phyloP scores from a whole-genome alignment of 2,888 invertebrate species.

The Melinaea menophilus region DNA sequence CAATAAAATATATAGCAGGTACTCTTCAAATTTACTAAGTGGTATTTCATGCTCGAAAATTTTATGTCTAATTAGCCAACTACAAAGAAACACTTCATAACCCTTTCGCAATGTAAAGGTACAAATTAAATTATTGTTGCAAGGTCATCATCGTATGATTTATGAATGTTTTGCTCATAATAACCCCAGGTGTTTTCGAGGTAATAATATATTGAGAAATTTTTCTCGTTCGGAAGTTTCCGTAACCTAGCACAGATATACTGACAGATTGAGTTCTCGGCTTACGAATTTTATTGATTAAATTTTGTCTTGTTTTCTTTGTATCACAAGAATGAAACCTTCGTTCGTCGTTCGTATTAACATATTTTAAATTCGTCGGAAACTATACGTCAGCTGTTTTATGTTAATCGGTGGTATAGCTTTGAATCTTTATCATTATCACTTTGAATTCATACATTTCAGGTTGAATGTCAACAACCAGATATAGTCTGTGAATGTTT shows the following conservation, averaged over 20 bases:
- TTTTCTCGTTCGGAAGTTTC: constrained; percentile 39
- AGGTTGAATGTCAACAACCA: too few relatives aligned
- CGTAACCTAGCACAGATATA: constrained; percentile 33
- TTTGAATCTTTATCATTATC: too few relatives aligned
- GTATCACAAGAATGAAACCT: constrained; percentile 45
- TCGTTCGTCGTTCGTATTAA: constrained; percentile 41
- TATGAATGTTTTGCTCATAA: constrained; percentile 42
- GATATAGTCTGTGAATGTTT: too few relatives aligned
- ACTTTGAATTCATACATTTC: too few relatives aligned
- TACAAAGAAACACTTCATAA: background rate
- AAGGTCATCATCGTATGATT: constrained; percentile 45
- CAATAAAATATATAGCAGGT: background rate
- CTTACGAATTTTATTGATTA: background rate
- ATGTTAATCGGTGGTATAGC: constrained; percentile 18
- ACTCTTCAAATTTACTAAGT: background rate
- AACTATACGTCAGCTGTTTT: constrained; percentile 31
- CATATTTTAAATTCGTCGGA: constrained; percentile 38
- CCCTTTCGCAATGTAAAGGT: constrained; percentile 25
- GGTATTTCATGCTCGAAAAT: background rate
- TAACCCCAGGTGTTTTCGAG: constrained; percentile 27
- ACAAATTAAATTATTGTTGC: constrained; percentile 36
- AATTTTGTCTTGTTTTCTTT: constrained; percentile 30
- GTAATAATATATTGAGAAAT: constrained; percentile 39
- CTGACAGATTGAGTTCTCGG: constrained; percentile 1
- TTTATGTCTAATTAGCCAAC: background rate